Evolutionary conservation across 1,140 invertebrate genomes (phyloP), one percentile per base, ranked within the genome.

Genomic region (Bombus waltoni): DNA sequence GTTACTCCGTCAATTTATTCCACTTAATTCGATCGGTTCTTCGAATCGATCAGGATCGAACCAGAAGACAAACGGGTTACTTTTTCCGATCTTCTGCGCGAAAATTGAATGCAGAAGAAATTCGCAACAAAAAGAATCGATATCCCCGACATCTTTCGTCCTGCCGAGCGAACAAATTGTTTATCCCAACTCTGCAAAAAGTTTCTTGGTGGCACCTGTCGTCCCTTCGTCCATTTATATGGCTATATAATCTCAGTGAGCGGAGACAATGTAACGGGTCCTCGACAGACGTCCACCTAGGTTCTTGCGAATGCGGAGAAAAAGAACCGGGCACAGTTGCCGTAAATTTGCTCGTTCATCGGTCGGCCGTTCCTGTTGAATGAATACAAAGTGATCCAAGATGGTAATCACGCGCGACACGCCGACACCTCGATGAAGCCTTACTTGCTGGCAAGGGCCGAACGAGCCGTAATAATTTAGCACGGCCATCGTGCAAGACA

Each of bases 401-500:
- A 89, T 89, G 72, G 74, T 73, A 89, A 89, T 89, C 83, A 65
- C 65, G 87, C 65, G 85, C 78, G 81, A 76, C 57, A 70, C 59
- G 57, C 65, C 66, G 75, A 89, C 87, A 86, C 83, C 88, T 89
- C 85, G 70, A 71, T 71, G 70, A 72, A 44, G 76, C 70, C 62
- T 81, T 40, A 65, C 38, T 65, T 71, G n/a, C 35, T 22, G 22
- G 62, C 44, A 25, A n/a, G 10, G 28, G 70, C 87, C 86, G 76
- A 71, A 44, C 65, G 32, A 13, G 82, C 53, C 84, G 87, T 74
- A 83, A 89, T 89, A 89, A 89, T 89, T 89, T 89, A 89, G 80
- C 78, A 44, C 80, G 81, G 68, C 68, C 87, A 89, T 81, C 88
- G 80, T 76, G 85, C 88, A 72, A 89, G 85, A 89, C 88, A 87